These are phyloP conservation scores for Ceriagrion tenellum DNA, from an alignment of 2,888 invertebrate species.

Conservation along the genomic window DNA sequence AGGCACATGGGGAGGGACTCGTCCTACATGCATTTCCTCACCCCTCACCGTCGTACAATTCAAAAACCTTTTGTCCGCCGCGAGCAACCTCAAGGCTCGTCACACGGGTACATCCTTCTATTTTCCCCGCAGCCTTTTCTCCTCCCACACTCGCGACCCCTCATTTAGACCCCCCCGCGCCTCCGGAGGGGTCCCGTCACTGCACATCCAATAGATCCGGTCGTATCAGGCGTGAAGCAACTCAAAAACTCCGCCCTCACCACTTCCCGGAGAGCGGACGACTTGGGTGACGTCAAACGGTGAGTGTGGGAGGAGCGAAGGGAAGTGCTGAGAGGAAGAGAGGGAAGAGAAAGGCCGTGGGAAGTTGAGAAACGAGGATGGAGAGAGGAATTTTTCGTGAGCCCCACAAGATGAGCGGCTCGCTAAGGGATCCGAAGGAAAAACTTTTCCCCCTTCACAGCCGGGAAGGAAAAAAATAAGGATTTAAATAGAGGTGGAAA, in stretches of 20 bases:
- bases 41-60: background rate
- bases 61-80: background rate
- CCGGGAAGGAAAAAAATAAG: no score
- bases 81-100: background rate
- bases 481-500: no score
- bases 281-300: constrained; percentile 2
- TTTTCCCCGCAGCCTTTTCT: no score
- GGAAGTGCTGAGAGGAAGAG: background rate
- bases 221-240: constrained; percentile 24
- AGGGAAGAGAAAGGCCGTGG: background rate
- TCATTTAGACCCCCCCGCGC: background rate
- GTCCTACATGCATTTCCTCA: background rate
- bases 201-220: background rate
- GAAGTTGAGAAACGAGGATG: background rate
- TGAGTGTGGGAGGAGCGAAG: background rate
- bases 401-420: background rate
- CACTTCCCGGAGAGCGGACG: background rate
- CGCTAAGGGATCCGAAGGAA: no score
- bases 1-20: no score
- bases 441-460: background rate
- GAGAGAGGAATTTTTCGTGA: no score
- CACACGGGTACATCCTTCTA: background rate
- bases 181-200: background rate
- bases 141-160: background rate
- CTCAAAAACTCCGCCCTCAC: background rate